Evolutionary conservation across 2,113 vertebrate genomes (phyloP).

Genomic region (Amphiprion percula): DNA sequence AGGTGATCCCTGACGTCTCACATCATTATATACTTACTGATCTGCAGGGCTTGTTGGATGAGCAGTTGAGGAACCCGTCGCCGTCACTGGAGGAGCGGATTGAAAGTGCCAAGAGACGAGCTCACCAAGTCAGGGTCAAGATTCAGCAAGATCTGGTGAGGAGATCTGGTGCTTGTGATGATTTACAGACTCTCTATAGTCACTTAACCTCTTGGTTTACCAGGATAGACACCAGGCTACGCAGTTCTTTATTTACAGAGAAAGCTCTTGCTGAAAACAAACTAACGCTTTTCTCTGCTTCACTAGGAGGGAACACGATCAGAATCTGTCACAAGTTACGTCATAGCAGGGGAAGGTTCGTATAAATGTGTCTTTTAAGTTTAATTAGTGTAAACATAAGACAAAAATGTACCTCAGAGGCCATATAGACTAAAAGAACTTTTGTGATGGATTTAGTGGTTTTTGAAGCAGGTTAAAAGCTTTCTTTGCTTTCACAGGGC

Average conservation of each 20-base stretch:
- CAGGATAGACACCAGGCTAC: too few species aligned
- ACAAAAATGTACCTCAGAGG: not conserved
- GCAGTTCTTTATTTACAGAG: not conserved
- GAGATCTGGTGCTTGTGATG: not conserved
- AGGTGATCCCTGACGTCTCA: not conserved
- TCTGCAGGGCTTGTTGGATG: conserved; percentile 86
- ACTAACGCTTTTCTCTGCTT: not conserved
- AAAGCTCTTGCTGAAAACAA: not conserved
- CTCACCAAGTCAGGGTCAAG: conserved; percentile 91
- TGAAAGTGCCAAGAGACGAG: conserved; percentile 89
- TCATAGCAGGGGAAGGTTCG: conserved; percentile 81
- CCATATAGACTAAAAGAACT: too few species aligned
- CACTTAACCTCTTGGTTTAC: too few species aligned
- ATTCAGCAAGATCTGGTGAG: conserved; percentile 89
- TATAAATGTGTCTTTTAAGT: not conserved
- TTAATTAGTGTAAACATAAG: not conserved
- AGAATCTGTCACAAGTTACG: conserved; percentile 70
- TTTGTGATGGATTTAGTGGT: not conserved
- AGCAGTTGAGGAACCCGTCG: conserved; percentile 85
- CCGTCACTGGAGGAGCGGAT: conserved; percentile 88
- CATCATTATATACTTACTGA: not conserved
- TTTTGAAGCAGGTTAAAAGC: not conserved
- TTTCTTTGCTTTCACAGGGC: conserved; percentile 78
- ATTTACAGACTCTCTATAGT: too few species aligned
- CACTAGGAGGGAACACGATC: conserved; percentile 78